Conservation (phyloP, 1,140 invertebrate genomes). For the Atopsyche davidsoni region DNA sequence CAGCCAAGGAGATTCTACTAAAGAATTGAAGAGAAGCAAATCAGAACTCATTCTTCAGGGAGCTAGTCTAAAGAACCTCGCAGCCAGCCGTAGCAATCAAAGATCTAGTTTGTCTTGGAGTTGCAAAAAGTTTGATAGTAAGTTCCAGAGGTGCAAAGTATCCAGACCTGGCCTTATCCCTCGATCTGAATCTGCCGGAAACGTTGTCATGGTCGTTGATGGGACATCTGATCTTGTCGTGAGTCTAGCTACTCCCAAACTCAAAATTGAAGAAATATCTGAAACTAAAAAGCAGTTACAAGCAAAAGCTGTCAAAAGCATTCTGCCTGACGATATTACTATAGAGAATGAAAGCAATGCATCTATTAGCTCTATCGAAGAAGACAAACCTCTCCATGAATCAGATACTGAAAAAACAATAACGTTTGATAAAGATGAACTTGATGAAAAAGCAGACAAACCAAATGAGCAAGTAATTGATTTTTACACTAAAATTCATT, state of each 20-base stretch:
- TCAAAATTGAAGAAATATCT: conserved; percentile 22
- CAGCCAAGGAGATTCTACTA: conserved; percentile 43
- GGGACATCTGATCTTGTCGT: conserved; percentile 23
- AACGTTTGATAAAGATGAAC: conserved; percentile 43
- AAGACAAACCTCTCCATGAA: too few species aligned
- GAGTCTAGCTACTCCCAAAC: conserved; percentile 14
- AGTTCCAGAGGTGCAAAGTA: conserved; percentile 62
- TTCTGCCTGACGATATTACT: too few species aligned
- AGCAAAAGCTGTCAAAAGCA: conserved; percentile 18
- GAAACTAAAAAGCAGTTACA: conserved; percentile 18
- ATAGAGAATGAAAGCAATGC: too few species aligned
- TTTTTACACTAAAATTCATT: conserved; percentile 48
- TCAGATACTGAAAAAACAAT: too few species aligned
- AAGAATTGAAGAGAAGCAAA: conserved; percentile 57
- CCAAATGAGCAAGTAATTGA: conserved; percentile 45
- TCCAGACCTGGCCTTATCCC: conserved; percentile 37
- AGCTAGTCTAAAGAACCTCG: conserved; percentile 44
- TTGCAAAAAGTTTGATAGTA: conserved; percentile 58
- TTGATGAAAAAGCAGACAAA: conserved; percentile 39
- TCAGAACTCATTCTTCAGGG: conserved; percentile 54
- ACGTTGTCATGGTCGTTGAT: conserved; percentile 24
- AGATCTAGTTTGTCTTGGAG: conserved; percentile 62
- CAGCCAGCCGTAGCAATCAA: conserved; percentile 51
- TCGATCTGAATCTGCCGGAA: conserved; percentile 43
- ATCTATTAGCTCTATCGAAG: too few species aligned